A percentile compares a stretch with the other conserved stretches of the same genome.
These are phyloP conservation scores for Smittia sp. DNA, from an alignment of 2,888 invertebrate species.

Conservation along the genomic window DNA sequence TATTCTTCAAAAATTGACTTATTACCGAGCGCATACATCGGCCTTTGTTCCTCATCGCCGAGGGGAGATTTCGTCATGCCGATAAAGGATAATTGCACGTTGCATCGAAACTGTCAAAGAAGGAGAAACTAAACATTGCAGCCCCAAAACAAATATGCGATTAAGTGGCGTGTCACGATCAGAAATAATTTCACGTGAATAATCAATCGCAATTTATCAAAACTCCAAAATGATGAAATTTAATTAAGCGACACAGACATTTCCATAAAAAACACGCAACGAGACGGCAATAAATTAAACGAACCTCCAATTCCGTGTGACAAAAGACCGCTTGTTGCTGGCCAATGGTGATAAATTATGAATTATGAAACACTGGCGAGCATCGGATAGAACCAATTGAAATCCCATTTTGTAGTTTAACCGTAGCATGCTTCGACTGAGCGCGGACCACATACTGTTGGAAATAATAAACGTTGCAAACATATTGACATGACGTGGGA, in stretches of 20 bases:
- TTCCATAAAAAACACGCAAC: neutral
- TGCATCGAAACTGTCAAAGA: slow-evolving; percentile 19
- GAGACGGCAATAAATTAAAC: neutral
- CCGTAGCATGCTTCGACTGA: neutral
- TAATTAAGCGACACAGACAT: neutral
- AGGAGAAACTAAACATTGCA: neutral
- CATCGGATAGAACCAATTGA: slow-evolving; percentile 31
- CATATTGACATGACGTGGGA: slow-evolving; percentile 36
- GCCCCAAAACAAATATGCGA: neutral
- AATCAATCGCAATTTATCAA: neutral
- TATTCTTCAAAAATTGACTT: neutral
- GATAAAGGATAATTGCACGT: slow-evolving; percentile 32
- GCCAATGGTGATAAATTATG: slow-evolving; percentile 3
- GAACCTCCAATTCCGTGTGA: neutral
- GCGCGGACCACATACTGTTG: slow-evolving; percentile 30
- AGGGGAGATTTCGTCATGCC: neutral
- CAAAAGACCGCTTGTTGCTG: neutral
- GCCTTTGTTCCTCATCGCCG: neutral
- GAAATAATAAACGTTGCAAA: slow-evolving; percentile 28
- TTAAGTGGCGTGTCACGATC: neutral
- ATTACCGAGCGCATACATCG: neutral
- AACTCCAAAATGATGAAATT: neutral
- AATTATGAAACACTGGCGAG: neutral
- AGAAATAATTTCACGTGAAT: neutral
- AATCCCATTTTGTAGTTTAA: slow-evolving; percentile 34